Evolutionary conservation across 2,797 vertebrate species (phyloP).

Genomic region (Hippocampus kuda): DNA sequence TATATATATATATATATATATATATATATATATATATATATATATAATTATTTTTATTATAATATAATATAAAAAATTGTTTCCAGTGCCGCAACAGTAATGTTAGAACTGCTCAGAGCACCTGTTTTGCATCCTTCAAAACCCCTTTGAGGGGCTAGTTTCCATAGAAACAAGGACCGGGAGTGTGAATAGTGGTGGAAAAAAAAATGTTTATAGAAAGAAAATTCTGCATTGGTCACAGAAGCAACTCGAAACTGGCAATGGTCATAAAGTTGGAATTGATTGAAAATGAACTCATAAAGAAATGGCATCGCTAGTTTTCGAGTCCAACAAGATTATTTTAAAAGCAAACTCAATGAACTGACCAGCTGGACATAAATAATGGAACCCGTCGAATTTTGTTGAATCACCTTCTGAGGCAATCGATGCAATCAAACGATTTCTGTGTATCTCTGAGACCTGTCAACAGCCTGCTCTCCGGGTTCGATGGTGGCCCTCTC

Average conservation of each 20-base stretch:
- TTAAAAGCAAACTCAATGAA: too few species aligned
- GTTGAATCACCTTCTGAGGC: too few species aligned
- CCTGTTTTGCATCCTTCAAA: slow-evolving; percentile 47
- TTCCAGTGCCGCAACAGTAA: slow-evolving; percentile 18
- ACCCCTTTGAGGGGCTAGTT: slow-evolving; percentile 53
- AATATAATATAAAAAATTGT: slow-evolving; percentile 18
- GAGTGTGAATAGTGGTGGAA: background rate
- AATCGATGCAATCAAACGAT: too few species aligned
- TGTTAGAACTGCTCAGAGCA: slow-evolving; percentile 33
- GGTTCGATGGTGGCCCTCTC: too few species aligned
- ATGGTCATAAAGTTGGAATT: background rate
- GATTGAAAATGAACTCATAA: background rate
- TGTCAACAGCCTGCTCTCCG: too few species aligned
- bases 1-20: too few species aligned
- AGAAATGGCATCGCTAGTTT: background rate
- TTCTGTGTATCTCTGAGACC: too few species aligned
- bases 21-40: background rate
- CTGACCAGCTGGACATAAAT: too few species aligned
- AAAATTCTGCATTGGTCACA: background rate
- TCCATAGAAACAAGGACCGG: slow-evolving; percentile 54
- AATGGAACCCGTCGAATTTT: too few species aligned
- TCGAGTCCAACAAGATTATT: too few species aligned
- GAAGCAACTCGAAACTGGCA: background rate
- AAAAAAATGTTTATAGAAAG: background rate
- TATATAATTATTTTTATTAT: slow-evolving; percentile 2